phyloP scores from a whole-genome alignment of 2,888 invertebrate genomes.

The Yponomeuta sedellus region DNA sequence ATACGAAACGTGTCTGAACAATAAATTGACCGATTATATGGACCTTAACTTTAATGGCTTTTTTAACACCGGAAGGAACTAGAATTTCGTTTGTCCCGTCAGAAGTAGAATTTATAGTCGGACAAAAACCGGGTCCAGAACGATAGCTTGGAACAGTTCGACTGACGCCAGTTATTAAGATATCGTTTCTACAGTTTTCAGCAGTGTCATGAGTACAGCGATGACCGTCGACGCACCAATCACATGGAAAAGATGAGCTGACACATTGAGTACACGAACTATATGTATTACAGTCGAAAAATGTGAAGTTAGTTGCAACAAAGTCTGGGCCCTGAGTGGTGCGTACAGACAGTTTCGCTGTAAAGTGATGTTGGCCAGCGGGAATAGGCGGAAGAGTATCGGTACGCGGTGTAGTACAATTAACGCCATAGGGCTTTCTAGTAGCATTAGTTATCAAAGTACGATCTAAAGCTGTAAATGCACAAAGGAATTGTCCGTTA shows the following conservation, averaged over 20 bases:
- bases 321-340: conserved; percentile 95
- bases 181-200: conserved; percentile 95
- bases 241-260: conserved; percentile 96
- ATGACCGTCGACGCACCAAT: conserved; percentile 98
- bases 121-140: conserved; percentile 95
- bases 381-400: conserved; percentile 95
- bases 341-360: conserved; percentile 93
- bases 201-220: conserved; percentile 97
- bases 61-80: conserved; percentile 93
- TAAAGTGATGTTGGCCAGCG: conserved; percentile 95
- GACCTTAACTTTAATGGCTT: conserved; percentile 93
- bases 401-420: conserved; percentile 96
- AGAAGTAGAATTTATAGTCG: conserved; percentile 93
- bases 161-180: conserved; percentile 93
- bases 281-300: conserved; percentile 98
- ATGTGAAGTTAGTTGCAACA: conserved; percentile 97
- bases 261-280: conserved; percentile 97
- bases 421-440: conserved; percentile 91
- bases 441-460: conserved; percentile 93
- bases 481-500: conserved; percentile 93
- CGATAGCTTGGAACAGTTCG: conserved; percentile 94
- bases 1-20: conserved; percentile 94
- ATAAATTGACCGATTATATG: conserved; percentile 97
- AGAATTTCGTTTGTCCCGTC: conserved; percentile 92
- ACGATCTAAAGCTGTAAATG: conserved; percentile 94